Base-by-base conservation (phyloP, 2,888 invertebrate species). In the Spialia ferax region DNA sequence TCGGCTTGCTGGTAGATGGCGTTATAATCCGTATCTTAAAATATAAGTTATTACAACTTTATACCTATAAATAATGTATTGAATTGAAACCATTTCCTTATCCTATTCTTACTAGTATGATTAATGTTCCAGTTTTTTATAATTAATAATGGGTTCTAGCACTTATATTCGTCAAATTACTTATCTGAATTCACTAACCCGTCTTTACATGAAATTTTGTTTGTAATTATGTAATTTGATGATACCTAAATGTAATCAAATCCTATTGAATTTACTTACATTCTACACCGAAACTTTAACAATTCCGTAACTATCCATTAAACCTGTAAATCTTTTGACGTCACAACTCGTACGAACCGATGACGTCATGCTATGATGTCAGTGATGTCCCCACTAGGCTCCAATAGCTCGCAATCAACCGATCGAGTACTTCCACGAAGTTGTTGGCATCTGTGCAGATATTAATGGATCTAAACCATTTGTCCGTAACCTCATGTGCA, bases 321-420 rank as follows among this genome's bases (percentile, higher is more conserved):
- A 54, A 29, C 29, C 15, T 15, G 23, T 54, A 26, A 4, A n/a
- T 38, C 35, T 74, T 64, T 70, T 82, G 80, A 85, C 85, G 84
- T 86, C 83, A 84, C 75, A 68, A 73, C 79, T 85, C 80, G 81
- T 80, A 76, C 79, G 83, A 84, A 73, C 61, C 68, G 70, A 74
- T 90, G 87, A 91, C 90, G 91, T 91, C 88, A 91, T 75, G 32
- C 62, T n/a, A 70, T 85, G 85, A 84, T 86, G 87, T 87, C 85
- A 85, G 71, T 52, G 45, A 60, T 61, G 48, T 66, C 71, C 75
- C 75, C 77, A 73, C 77, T 77, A 77, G 75, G 76, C 75, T 73
- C 76, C 73, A 38, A 59, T 65, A 11, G 74, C 74, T 72, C 71
- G 23, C 23, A 23, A 23, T 26, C 77, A 74, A 73, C 77, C 72